These are phyloP conservation scores for Lithobius niger DNA, from an alignment of 1,140 invertebrate species.

Conservation along the genomic window DNA sequence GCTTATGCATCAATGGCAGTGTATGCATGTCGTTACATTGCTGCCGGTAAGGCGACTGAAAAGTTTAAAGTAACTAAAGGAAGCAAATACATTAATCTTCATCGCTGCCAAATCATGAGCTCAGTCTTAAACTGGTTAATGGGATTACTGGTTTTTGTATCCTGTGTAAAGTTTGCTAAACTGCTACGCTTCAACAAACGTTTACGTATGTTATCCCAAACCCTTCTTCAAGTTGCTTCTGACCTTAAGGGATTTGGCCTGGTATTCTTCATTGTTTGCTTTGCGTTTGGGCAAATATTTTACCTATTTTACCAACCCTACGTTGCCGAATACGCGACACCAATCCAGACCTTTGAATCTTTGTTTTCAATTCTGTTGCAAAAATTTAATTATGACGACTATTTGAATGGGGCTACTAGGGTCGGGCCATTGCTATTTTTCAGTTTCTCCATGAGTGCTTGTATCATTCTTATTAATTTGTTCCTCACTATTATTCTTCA, in stretches of 20 bases:
- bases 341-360: slow-evolving; percentile 36
- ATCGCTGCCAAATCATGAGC: slow-evolving; percentile 36
- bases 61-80: slow-evolving; percentile 35
- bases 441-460: slow-evolving; percentile 36
- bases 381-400: slow-evolving; percentile 39
- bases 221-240: slow-evolving; percentile 28
- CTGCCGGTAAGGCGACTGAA: slow-evolving; percentile 26
- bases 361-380: slow-evolving; percentile 41
- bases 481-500: slow-evolving; percentile 43
- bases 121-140: slow-evolving; percentile 36
- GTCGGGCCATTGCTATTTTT: slow-evolving; percentile 39
- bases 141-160: slow-evolving; percentile 37
- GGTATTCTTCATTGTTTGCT: slow-evolving; percentile 30
- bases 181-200: slow-evolving; percentile 40
- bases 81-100: slow-evolving; percentile 38
- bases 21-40: slow-evolving; percentile 31
- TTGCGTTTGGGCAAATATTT: slow-evolving; percentile 36
- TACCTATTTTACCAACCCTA: slow-evolving; percentile 35
- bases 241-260: slow-evolving; percentile 31
- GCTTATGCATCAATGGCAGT: no score
- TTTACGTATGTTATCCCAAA: slow-evolving; percentile 32
- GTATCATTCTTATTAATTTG: slow-evolving; percentile 42
- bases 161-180: slow-evolving; percentile 38
- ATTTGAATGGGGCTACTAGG: slow-evolving; percentile 31
- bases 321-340: slow-evolving; percentile 35